A percentile compares a stretch with the other conserved stretches of the same genome.
phyloP scores from a whole-genome alignment of 2,797 vertebrate species.

The Triplophysa yarkandensis region DNA sequence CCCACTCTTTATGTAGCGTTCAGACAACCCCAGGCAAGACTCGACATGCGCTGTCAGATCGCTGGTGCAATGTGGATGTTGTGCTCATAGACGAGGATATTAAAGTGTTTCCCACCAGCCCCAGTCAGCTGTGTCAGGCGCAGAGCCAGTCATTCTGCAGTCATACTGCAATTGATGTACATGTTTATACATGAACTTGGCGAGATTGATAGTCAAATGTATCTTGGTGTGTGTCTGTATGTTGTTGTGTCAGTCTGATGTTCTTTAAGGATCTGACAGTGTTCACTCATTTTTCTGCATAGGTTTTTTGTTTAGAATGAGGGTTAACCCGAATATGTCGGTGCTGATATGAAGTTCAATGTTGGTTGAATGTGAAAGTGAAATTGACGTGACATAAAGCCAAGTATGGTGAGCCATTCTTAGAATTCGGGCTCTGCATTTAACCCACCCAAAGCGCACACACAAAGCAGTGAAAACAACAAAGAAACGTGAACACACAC shows the following conservation, averaged over 20 bases:
- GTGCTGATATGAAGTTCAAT: neutral
- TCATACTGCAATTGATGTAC: neutral
- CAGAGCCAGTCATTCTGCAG: constrained; percentile 50
- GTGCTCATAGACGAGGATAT: constrained; percentile 72
- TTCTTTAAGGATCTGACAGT: no score
- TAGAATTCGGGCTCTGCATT: no score
- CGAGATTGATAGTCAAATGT: constrained; percentile 17
- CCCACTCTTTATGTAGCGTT: constrained; percentile 59
- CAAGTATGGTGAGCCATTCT: no score
- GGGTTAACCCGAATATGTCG: no score
- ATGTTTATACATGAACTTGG: neutral
- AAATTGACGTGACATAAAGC: no score
- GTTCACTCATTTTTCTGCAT: neutral
- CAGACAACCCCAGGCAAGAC: constrained; percentile 55
- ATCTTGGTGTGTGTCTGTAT: neutral
- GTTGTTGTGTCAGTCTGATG: neutral
- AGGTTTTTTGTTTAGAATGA: neutral
- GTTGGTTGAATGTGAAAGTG: no score
- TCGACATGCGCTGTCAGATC: constrained; percentile 64
- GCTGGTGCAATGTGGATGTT: constrained; percentile 62
- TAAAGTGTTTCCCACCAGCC: constrained; percentile 67
- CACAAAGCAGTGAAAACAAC: no score
- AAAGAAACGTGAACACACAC: no score
- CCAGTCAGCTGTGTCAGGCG: constrained; percentile 55
- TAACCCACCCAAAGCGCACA: no score